Evolutionary conservation across 2,113 vertebrate genomes (phyloP), one percentile per base, ranked within the genome.

Genomic region (Apodemus sylvaticus): DNA sequence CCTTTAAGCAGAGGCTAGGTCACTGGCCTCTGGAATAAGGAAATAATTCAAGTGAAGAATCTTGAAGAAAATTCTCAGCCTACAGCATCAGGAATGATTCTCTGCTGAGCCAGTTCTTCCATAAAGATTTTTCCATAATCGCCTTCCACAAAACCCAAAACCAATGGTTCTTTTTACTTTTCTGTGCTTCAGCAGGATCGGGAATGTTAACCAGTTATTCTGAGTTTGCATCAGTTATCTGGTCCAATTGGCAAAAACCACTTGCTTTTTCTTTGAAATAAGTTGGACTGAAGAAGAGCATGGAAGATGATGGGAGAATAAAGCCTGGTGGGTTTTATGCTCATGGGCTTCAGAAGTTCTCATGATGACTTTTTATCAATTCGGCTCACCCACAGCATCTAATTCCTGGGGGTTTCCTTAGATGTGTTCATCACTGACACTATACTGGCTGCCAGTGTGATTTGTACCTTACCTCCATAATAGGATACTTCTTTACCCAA

Each of bases 401-500:
- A 34, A 58, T 48, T 48, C 62, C 79, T 60, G 36, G 14, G 83
- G 78, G 20, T 58, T 17, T 64, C n/a, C 39, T 51, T 55, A 74
- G 70, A 66, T 64, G n/a, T 51, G 17, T 62, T 36, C 26, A 26
- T 53, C 11, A 48, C 34, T 74, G 26, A 70, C 60, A 91, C 55
- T 39, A 85, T 8, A 58, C 5, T 10, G 0, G 60, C 79, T 53
- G 66, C 58, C 29, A 26, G 20, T 60, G n/a, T 14, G 19, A 36
- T 42, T 92, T 60, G 55, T n/a, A 36, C 39, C 78, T 98, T 98
- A 99, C 99, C 98, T 98, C 90, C 34, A 16, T 0, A 0, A 93
- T 42, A 0, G 0, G 1, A 19, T 97, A 97, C 6, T 95, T 97
- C 96, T 97, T 98, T 36, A 97, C 98, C 98, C 98, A 99, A 0